Evolutionary conservation across 2,113 vertebrate species (phyloP).

Genomic region (Otis tarda): DNA sequence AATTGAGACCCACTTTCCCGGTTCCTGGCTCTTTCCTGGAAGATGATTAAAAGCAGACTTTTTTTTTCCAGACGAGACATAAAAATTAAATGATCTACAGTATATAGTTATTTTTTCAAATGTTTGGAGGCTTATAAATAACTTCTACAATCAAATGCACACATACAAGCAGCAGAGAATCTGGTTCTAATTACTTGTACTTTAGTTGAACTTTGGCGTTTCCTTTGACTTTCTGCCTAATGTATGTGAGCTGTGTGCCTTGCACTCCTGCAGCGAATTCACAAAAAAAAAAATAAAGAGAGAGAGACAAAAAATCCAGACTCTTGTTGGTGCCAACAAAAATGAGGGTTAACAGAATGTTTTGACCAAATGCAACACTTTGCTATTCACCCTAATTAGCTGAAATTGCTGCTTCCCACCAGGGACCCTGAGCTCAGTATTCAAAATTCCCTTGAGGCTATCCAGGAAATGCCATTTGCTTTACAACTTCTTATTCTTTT

Average conservation of each 20-base stretch:
- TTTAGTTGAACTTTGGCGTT: conserved; percentile 90
- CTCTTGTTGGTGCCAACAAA: conserved; percentile 80
- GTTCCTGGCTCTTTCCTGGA: conserved; percentile 65
- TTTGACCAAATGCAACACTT: conserved; percentile 82
- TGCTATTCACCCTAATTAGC: conserved; percentile 82
- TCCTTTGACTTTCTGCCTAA: conserved; percentile 87
- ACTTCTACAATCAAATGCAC: conserved; percentile 70
- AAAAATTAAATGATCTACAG: conserved; percentile 71
- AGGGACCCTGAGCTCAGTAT: conserved; percentile 73
- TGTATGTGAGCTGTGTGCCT: conserved; percentile 81
- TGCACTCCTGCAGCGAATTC: conserved; percentile 80
- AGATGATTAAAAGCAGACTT: conserved; percentile 79
- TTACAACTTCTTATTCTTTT: conserved; percentile 79
- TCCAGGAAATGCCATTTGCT: conserved; percentile 88
- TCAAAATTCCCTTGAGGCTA: conserved; percentile 75
- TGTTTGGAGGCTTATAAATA: conserved; percentile 78
- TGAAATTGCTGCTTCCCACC: conserved; percentile 78
- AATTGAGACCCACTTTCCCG: conserved; percentile 60
- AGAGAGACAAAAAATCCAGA: conserved; percentile 58
- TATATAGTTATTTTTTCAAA: conserved; percentile 47
- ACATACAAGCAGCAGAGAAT: conserved; percentile 69
- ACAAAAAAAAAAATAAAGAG: conserved; percentile 36
- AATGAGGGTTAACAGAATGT: conserved; percentile 81
- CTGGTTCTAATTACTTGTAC: conserved; percentile 92
- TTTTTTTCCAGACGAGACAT: conserved; percentile 63